phyloP scores from a whole-genome alignment of 2,797 vertebrate species.

The Thaleichthys pacificus region DNA sequence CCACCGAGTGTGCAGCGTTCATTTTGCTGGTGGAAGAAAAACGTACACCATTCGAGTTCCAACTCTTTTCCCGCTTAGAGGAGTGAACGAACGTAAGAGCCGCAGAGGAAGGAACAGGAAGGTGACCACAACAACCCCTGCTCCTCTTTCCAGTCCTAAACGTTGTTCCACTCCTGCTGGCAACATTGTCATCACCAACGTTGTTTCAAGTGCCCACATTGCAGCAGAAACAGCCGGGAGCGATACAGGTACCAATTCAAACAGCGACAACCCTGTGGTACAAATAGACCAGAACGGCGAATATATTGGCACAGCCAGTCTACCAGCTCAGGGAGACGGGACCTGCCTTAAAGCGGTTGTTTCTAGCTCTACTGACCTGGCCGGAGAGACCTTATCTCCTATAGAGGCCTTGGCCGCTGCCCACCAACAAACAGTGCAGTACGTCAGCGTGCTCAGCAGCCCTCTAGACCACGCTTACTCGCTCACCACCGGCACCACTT shows the following conservation, averaged over 20 bases:
- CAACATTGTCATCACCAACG: slow-evolving; percentile 55
- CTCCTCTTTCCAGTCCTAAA: slow-evolving; percentile 15
- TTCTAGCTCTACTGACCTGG: slow-evolving; percentile 48
- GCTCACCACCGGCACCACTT: slow-evolving; percentile 91
- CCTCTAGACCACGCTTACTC: slow-evolving; percentile 92
- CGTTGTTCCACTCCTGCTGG: slow-evolving; percentile 45
- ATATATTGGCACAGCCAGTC: slow-evolving; percentile 84
- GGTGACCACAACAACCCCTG: slow-evolving; percentile 48
- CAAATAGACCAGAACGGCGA: slow-evolving; percentile 76
- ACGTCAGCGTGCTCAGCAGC: slow-evolving; percentile 67
- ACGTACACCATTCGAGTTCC: slow-evolving; percentile 92
- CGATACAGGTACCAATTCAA: slow-evolving; percentile 54
- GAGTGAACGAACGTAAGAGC: slow-evolving; percentile 89
- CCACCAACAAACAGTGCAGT: slow-evolving; percentile 52
- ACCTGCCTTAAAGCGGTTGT: slow-evolving; percentile 56
- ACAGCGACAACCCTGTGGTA: slow-evolving; percentile 64
- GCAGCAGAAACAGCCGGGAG: slow-evolving; percentile 54
- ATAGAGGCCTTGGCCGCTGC: slow-evolving; percentile 30
- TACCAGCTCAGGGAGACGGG: slow-evolving; percentile 77
- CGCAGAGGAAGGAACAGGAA: slow-evolving; percentile 78
- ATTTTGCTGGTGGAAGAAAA: slow-evolving; percentile 93
- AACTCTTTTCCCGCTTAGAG: slow-evolving; percentile 91
- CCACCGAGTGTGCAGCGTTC: slow-evolving; percentile 94
- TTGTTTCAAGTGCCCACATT: slow-evolving; percentile 42
- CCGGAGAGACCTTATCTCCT: background rate